Conservation (phyloP, 2,797 vertebrate genomes). For the Gadopsis bispinosus region DNA sequence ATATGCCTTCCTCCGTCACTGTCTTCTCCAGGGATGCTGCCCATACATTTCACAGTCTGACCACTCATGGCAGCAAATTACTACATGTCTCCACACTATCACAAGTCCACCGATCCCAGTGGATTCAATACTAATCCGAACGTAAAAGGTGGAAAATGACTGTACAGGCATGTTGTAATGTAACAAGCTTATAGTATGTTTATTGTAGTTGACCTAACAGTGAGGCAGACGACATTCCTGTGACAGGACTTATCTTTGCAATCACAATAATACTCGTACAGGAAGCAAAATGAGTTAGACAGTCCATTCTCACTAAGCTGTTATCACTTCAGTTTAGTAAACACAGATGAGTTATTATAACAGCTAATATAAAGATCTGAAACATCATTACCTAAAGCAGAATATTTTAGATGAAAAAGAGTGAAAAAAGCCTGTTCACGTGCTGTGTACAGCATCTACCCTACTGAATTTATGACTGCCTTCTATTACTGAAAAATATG, state of each 20-base stretch:
- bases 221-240: constrained; percentile 81
- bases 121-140: constrained; percentile 42
- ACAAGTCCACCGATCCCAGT: constrained; percentile 53
- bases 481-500: neutral
- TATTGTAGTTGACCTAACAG: constrained; percentile 81
- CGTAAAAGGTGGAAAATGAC: constrained; percentile 53
- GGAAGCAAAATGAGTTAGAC: neutral
- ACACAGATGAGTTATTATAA: constrained; percentile 54
- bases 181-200: constrained; percentile 73
- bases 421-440: neutral
- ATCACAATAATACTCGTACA: constrained; percentile 81
- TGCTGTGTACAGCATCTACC: neutral
- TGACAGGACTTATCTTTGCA: constrained; percentile 84
- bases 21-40: constrained; percentile 73
- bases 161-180: constrained; percentile 47
- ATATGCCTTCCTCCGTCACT: constrained; percentile 75
- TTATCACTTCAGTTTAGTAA: constrained; percentile 86
- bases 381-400: neutral
- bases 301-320: constrained; percentile 77
- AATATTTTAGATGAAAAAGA: neutral
- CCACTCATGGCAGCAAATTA: constrained; percentile 66
- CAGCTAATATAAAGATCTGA: neutral
- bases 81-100: constrained; percentile 46
- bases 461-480: neutral
- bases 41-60: constrained; percentile 66